These are phyloP conservation scores for Stenurella melanura DNA, from an alignment of 2,888 invertebrate species.

Conservation along the genomic window DNA sequence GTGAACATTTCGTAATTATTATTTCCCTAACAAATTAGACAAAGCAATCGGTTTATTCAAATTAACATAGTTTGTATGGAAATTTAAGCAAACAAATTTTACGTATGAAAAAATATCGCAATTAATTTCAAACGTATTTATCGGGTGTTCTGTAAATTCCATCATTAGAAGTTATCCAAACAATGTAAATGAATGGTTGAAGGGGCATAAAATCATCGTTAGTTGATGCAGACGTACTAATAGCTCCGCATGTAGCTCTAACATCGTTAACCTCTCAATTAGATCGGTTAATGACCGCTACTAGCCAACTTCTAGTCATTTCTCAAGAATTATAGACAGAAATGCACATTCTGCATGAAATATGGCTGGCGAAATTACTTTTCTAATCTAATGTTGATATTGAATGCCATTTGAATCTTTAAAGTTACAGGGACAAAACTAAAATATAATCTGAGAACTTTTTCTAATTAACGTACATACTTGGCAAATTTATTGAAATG, in stretches of 20 bases:
- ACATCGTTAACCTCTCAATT: constrained; percentile 56
- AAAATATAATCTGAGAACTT: not conserved
- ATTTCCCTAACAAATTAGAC: constrained; percentile 1
- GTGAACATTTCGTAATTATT: not conserved
- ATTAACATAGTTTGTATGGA: constrained; percentile 7
- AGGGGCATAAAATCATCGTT: constrained; percentile 44
- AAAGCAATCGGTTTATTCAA: not conserved
- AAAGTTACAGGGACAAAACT: not conserved
- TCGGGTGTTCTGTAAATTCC: not conserved
- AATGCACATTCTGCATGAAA: constrained; percentile 44
- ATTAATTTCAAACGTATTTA: constrained; percentile 25
- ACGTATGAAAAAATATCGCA: constrained; percentile 13
- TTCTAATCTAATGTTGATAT: constrained; percentile 32
- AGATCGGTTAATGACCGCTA: constrained; percentile 53
- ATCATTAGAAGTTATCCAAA: constrained; percentile 30
- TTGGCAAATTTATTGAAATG: not conserved
- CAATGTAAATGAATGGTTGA: constrained; percentile 47
- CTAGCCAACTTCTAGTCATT: constrained; percentile 52
- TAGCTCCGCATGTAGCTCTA: constrained; percentile 44
- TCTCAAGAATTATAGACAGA: constrained; percentile 53
- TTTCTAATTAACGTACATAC: not conserved
- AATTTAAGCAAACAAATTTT: constrained; percentile 19
- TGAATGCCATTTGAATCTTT: constrained; percentile 29
- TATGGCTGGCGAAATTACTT: constrained; percentile 47
- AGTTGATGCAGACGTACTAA: constrained; percentile 42